These are phyloP conservation scores for Agrotis clavis DNA, from an alignment of 2,888 invertebrate genomes.

Conservation along the genomic window DNA sequence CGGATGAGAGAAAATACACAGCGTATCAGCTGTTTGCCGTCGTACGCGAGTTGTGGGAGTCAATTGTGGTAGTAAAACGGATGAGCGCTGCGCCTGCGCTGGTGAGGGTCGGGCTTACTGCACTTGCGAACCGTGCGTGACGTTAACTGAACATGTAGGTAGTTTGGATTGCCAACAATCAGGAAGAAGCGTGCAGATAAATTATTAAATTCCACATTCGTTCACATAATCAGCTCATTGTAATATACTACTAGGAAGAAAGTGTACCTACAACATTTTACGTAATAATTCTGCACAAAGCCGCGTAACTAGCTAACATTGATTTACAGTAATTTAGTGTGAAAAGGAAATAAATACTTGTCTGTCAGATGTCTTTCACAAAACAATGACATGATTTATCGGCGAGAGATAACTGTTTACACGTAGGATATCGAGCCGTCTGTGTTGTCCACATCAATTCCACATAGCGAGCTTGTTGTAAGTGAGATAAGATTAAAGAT, in stretches of 20 bases:
- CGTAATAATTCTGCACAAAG: slow-evolving; percentile 48
- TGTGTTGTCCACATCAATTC: slow-evolving; percentile 51
- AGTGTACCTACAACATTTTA: slow-evolving; percentile 52
- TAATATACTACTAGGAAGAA: slow-evolving; percentile 49
- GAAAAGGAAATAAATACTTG: slow-evolving; percentile 73
- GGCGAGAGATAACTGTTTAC: slow-evolving; percentile 71
- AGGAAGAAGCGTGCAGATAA: slow-evolving; percentile 48
- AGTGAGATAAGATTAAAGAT: slow-evolving; percentile 61
- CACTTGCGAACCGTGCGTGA: slow-evolving; percentile 24
- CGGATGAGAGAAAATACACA: slow-evolving; percentile 51
- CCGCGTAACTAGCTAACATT: slow-evolving; percentile 46
- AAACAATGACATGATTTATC: slow-evolving; percentile 77
- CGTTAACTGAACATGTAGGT: slow-evolving; percentile 23
- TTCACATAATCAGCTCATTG: slow-evolving; percentile 51
- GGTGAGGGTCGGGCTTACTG: slow-evolving; percentile 11
- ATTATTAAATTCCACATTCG: slow-evolving; percentile 46
- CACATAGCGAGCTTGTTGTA: slow-evolving; percentile 52
- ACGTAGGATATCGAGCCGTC: slow-evolving; percentile 66
- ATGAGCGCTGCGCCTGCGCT: slow-evolving; percentile 27
- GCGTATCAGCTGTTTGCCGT: slow-evolving; percentile 57
- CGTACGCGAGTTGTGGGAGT: slow-evolving; percentile 37
- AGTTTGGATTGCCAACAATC: slow-evolving; percentile 23
- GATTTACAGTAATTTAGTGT: slow-evolving; percentile 65
- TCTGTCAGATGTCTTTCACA: slow-evolving; percentile 72
- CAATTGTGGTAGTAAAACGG: slow-evolving; percentile 50